Base-by-base conservation (phyloP, 2,113 vertebrate species). In the Melozone crissalis region DNA sequence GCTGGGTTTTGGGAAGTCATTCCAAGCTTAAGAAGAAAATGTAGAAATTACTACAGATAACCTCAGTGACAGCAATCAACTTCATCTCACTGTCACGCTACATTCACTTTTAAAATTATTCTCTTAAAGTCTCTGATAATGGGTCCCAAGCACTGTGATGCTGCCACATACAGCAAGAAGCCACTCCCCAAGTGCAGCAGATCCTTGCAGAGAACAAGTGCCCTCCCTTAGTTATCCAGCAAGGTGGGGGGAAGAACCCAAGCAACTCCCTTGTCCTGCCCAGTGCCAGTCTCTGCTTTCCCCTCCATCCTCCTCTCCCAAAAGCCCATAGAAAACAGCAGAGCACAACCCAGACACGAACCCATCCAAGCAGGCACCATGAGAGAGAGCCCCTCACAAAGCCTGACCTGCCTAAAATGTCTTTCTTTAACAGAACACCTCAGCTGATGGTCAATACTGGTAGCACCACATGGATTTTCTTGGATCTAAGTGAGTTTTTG, bases 361-460 rank as follows among this genome's bases (percentile, higher is more conserved):
- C n/a, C 31, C 39, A 52, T 4, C 54, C 35, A 71, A 81, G 24
- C 7, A 43, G 0, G 1, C 2, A 1, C 21, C 39, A 23, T 0
- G 2, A 51, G 74, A 51, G 18, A 22, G 6, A 46, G 47, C 44
- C 52, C 61, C 52, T 62, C 10, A 63, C 24, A 57, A 71, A 91
- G 59, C 41, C 63, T 62, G 31, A 58, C 19, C 21, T 27, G 21
- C 24, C 59, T 26, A 22, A 84, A 87, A 41, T 0, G 0, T 8
- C 39, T 14, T 10, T 37, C 20, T 88, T 44, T 0, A 10, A 72
- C 10, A 71, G n/a, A 66, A 87, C 26, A 41, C 28, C 33, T 74
- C 1, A 2, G 43, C 5, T 72, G 43, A 72, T 20, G 18, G 66
- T 14, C 59, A 84, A 43, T 27, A 13, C 39, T 59, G n/a, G 49